These are phyloP conservation scores for Myiopsitta monachus DNA, from an alignment of 2,113 vertebrate species.

Conservation along the genomic window DNA sequence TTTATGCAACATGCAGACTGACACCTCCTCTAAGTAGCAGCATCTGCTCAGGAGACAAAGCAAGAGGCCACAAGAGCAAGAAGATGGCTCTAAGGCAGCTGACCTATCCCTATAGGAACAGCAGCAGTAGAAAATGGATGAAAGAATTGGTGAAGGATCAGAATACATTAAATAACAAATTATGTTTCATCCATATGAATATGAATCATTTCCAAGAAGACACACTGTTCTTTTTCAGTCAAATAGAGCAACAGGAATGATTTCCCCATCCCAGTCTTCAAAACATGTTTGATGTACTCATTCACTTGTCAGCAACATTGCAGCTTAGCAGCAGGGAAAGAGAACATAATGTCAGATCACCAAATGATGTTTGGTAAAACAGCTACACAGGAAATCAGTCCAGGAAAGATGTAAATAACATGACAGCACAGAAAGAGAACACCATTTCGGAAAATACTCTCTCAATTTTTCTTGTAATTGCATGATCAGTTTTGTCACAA, in stretches of 20 bases:
- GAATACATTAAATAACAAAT: neutral
- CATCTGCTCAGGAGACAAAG: neutral
- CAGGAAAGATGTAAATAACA: neutral
- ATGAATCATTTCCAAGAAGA: neutral
- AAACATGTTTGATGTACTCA: neutral
- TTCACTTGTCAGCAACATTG: neutral
- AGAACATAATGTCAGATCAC: neutral
- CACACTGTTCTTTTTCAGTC: neutral
- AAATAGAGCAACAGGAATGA: neutral
- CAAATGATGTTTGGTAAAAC: neutral
- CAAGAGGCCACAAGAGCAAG: neutral
- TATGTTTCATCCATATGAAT: neutral
- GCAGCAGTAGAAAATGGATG: fast-evolving
- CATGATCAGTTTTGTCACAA: neutral
- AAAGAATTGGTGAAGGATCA: neutral
- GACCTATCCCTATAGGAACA: neutral
- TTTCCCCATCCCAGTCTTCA: neutral
- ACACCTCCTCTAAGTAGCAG: neutral
- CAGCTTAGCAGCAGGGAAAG: neutral
- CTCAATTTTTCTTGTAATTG: neutral
- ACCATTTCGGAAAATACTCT: neutral
- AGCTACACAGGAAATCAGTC: neutral
- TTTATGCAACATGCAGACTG: neutral
- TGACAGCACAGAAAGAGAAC: neutral
- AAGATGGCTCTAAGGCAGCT: neutral